Evolutionary conservation across 2,113 vertebrate species (phyloP).

Genomic region (Turnix velox): DNA sequence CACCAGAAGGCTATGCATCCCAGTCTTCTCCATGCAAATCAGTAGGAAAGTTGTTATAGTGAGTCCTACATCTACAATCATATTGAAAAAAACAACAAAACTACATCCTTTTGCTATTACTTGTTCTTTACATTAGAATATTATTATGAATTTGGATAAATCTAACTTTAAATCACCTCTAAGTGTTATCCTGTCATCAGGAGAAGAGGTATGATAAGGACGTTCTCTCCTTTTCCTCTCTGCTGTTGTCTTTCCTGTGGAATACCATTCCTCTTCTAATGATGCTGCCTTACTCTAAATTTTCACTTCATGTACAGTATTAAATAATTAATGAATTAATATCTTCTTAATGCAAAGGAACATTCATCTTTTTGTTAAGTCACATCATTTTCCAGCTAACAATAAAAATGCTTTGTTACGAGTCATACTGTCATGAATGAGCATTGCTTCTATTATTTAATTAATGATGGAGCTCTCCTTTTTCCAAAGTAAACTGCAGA

Average conservation of each 20-base stretch:
- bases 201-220: not conserved
- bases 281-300: not conserved
- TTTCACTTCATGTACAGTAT: slow-evolving; percentile 35
- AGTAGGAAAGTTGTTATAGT: not conserved
- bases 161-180: not conserved
- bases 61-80: rapidly evolving
- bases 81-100: not conserved
- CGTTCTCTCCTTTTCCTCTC: not conserved
- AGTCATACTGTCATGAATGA: not conserved
- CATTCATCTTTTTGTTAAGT: slow-evolving; percentile 57
- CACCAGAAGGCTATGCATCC: not conserved
- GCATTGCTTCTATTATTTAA: slow-evolving; percentile 40
- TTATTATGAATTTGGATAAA: not conserved
- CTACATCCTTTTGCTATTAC: not conserved
- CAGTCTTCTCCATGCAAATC: not conserved
- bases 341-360: slow-evolving; percentile 43
- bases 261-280: not conserved
- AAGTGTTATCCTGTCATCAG: not conserved
- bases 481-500: slow-evolving; percentile 51
- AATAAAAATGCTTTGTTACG: slow-evolving; percentile 47
- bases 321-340: slow-evolving; percentile 58
- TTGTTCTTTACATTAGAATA: not conserved
- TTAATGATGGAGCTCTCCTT: slow-evolving; percentile 44
- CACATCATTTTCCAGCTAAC: slow-evolving; percentile 35
- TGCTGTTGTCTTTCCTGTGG: not conserved